Base-by-base conservation (phyloP, 2,888 invertebrate genomes). In the Papilio protenor region DNA sequence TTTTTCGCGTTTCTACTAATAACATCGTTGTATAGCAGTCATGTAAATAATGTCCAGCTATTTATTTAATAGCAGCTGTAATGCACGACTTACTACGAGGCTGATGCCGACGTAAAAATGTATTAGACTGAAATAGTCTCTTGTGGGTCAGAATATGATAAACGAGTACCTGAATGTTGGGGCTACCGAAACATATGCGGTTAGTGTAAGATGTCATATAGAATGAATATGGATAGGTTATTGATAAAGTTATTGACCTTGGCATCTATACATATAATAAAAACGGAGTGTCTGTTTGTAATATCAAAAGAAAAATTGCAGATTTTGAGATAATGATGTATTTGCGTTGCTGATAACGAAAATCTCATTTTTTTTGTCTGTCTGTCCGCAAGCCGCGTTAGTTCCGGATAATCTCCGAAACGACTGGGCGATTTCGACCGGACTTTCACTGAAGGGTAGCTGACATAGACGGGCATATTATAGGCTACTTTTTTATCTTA, bases 61-160 rank as follows among this genome's bases (percentile, higher is more conserved):
- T 72, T 72, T 55, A 72, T 40, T 55, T 72, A 55, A 72, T 72
- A 72, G 72, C 52, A 72, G 72, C 6, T 33, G 23, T 72, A 72
- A 72, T 52, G 33, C n/a, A 33, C 71, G 72, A 23, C 52, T 55
- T 72, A 11, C n/a, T 45, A 33, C 33, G 55, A 16, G 55, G n/a
- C 21, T 12, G 66, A 12, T 55, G 55, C 10, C n/a, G 33, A n/a
- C 33, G 33, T 55, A 55, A 72, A 52, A 72, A 52, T 52, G 14
- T 71, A 71, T 55, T 72, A 72, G 12, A 12, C n/a, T 33, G 12
- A 72, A 33, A 72, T 72, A 27, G 27, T 55, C 55, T 52, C 33
- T 27, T 10, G 55, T n/a, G 61, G 40, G n/a, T 69, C 55, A n/a
- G 55, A 33, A 55, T 27, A 61, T 12, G 8, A 61, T 8, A 59